Percentiles rank a stretch among this genome's conserved stretches.
Evolutionary conservation across 2,888 invertebrate species (phyloP).

Genomic region (Ochlodes sylvanus): DNA sequence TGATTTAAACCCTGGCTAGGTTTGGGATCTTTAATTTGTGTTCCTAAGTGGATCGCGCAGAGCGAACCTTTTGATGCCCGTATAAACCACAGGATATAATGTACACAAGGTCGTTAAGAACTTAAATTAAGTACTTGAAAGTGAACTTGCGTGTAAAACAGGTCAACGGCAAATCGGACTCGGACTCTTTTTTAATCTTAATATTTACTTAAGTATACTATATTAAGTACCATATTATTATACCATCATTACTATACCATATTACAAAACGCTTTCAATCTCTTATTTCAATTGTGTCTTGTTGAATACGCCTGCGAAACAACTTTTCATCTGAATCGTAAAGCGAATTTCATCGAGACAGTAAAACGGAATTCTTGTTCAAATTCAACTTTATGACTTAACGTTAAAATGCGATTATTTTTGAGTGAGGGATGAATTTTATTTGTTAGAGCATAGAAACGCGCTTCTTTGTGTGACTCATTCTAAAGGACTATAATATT

Average conservation of each 20-base stretch:
- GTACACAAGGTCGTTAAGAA: too few species aligned
- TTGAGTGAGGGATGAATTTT: neutral
- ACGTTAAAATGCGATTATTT: neutral
- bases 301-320: neutral
- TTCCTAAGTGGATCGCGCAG: neutral
- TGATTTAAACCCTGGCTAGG: slow-evolving; percentile 1
- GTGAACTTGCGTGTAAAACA: too few species aligned
- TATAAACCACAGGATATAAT: too few species aligned
- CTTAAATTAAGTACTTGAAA: too few species aligned
- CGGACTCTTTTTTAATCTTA: too few species aligned
- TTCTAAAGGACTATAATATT: too few species aligned
- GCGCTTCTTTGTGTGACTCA: too few species aligned
- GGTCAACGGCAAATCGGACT: too few species aligned
- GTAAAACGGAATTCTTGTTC: neutral
- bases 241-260: neutral
- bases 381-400: neutral
- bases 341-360: neutral
- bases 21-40: slow-evolving; percentile 8
- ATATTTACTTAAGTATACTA: too few species aligned
- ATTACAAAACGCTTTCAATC: neutral
- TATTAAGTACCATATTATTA: too few species aligned
- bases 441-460: too few species aligned
- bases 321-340: neutral
- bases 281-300: neutral
- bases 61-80: neutral